Base-by-base conservation (phyloP, 2,797 vertebrate genomes). In the Yasuhikotakia modesta region DNA sequence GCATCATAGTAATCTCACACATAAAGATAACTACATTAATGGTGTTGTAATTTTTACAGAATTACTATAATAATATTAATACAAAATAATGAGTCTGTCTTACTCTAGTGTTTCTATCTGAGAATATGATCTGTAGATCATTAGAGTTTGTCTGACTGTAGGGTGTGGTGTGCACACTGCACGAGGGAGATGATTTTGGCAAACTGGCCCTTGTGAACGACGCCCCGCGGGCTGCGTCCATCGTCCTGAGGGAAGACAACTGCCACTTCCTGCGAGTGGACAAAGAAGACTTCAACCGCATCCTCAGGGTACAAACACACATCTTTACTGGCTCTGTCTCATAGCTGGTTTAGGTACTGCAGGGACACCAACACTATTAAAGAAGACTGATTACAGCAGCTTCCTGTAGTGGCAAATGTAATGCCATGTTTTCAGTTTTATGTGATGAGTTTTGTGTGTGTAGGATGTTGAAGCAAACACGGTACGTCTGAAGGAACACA, bases 381-480 rank as follows among this genome's bases (percentile, higher is more conserved):
- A 46, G 13, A 14, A 46, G 13, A 46, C 12, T 46, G 12, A 46
- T 46, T 46, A 45, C 11, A 11, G 43, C 11, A 45, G 8, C 30
- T 5, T 32, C 30, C 5, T 43, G 11, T 10, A 43, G 8, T 43
- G 10, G 17, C 65, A 21, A 72, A 3, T 2, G 30, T 32, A 32
- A 32, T 32, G 30, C 30, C 30, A 5, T 32, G 5, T 32, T 32
- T 32, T 5, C 2, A 11, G 12, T 45, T 57, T 57, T 13, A n/a
- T 48, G 12, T 73, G 5, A 32, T 32, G 2, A 32, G 30, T 8
- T 81, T 35, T 87, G 30, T 76, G 66, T 64, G 12, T 60, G 91
- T 87, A 99, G 98, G 98, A 99, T 68, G 97, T 99, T 82, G 97
- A 99, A 88, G 97, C 97, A 81, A 99, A 99, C 92, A 99, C 97